Percentiles rank a stretch among this genome's conserved stretches.
Conservation (phyloP, 2,888 invertebrate genomes). For the Candidula unifasciata region DNA sequence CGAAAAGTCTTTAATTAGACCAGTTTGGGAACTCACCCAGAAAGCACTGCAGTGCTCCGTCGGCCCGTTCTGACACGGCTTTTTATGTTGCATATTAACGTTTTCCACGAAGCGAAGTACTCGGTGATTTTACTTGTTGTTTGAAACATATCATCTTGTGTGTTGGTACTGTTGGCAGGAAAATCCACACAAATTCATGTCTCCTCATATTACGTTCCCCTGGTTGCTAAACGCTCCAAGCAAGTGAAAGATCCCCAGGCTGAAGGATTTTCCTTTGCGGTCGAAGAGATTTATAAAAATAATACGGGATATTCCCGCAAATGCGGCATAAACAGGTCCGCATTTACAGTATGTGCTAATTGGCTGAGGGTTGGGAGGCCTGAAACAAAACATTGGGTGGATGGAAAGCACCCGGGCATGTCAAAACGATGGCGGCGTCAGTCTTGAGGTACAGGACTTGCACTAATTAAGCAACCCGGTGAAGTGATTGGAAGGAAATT, state of each 20-base stretch:
- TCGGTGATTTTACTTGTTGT: background rate
- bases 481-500: too few relatives aligned
- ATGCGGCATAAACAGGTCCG: conserved; percentile 5
- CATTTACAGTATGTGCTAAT: background rate
- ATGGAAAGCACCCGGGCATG: background rate
- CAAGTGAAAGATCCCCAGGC: background rate
- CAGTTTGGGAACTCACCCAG: too few relatives aligned
- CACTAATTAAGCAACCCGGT: too few relatives aligned
- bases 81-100: background rate
- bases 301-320: conserved; percentile 17
- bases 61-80: background rate
- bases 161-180: background rate
- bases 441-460: too few relatives aligned
- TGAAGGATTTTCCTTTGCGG: background rate
- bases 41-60: too few relatives aligned
- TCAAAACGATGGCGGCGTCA: background rate
- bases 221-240: background rate
- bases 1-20: too few relatives aligned
- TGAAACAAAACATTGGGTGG: background rate
- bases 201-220: background rate
- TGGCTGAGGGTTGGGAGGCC: background rate
- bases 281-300: background rate
- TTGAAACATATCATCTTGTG: background rate
- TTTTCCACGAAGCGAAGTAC: background rate
- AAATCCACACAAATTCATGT: background rate